A percentile compares a stretch with the other conserved stretches of the same genome.
Evolutionary conservation across 1,140 invertebrate genomes (phyloP).

Genomic region (Cydia fagiglandana): DNA sequence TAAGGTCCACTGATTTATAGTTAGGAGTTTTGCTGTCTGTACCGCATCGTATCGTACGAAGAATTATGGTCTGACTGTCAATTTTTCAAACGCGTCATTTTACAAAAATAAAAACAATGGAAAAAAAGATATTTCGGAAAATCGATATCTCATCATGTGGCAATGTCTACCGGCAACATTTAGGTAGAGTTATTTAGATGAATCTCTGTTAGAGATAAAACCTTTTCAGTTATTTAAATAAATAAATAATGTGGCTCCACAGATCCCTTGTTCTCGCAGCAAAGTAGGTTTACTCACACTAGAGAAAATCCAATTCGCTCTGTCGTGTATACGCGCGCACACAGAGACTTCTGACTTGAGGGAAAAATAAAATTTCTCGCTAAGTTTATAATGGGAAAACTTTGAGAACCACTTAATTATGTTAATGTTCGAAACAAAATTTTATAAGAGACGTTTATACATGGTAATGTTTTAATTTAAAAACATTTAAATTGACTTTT

Average conservation of each 20-base stretch:
- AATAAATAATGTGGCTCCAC: constrained; percentile 69
- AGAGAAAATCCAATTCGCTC: constrained; percentile 75
- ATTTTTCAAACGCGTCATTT: no score
- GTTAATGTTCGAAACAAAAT: constrained; percentile 80
- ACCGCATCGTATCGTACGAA: no score
- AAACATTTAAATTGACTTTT: constrained; percentile 44
- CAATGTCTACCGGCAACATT: no score
- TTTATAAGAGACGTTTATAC: constrained; percentile 77
- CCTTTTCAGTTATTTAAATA: constrained; percentile 52
- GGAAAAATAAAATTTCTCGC: constrained; percentile 80
- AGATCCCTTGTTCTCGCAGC: constrained; percentile 70
- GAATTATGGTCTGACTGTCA: no score
- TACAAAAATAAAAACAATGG: no score
- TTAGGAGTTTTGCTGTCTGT: no score
- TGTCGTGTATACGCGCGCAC: constrained; percentile 69
- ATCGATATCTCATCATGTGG: no score
- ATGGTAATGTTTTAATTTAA: constrained; percentile 71
- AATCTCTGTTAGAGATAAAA: constrained; percentile 34
- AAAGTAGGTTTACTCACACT: constrained; percentile 77
- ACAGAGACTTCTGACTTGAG: constrained; percentile 73
- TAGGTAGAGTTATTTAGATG: no score
- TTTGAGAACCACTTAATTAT: constrained; percentile 80
- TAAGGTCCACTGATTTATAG: no score
- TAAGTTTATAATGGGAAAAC: constrained; percentile 80
- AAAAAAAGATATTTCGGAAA: no score